Evolutionary conservation across 1,140 invertebrate species (phyloP).

Genomic region (Calosoma granatense): DNA sequence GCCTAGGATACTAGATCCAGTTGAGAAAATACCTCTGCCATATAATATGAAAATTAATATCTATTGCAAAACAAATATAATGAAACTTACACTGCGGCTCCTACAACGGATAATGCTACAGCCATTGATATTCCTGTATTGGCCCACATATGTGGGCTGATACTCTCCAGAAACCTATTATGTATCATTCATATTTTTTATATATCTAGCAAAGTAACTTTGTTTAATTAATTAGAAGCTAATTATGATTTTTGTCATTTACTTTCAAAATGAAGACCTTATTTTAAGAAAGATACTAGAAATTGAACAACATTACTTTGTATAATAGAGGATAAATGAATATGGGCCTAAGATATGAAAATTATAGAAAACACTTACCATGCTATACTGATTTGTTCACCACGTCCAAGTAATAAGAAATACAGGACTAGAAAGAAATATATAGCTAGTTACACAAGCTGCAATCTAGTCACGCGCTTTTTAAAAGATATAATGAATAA

Average conservation of each 20-base stretch:
- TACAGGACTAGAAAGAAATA: constrained; percentile 47
- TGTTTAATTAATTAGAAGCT: no score
- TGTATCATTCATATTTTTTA: constrained; percentile 1
- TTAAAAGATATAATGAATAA: neutral
- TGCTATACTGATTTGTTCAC: constrained; percentile 74
- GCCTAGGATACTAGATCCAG: constrained; percentile 91
- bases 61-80: neutral
- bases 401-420: constrained; percentile 75
- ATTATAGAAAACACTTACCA: constrained; percentile 47
- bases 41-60: neutral
- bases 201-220: no score
- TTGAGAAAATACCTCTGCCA: constrained; percentile 86
- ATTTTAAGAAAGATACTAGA: no score
- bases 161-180: constrained; percentile 63
- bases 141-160: constrained; percentile 91
- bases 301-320: no score
- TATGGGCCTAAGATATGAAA: no score
- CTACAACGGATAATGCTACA: constrained; percentile 92
- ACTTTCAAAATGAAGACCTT: no score
- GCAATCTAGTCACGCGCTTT: neutral
- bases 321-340: no score
- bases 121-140: constrained; percentile 83
- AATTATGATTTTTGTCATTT: no score
- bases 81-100: constrained; percentile 76
- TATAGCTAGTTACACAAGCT: neutral